A percentile compares a stretch with the other conserved stretches of the same genome.
phyloP scores from a whole-genome alignment of 2,797 vertebrate species.

The Gymnoscopelus microlampas region DNA sequence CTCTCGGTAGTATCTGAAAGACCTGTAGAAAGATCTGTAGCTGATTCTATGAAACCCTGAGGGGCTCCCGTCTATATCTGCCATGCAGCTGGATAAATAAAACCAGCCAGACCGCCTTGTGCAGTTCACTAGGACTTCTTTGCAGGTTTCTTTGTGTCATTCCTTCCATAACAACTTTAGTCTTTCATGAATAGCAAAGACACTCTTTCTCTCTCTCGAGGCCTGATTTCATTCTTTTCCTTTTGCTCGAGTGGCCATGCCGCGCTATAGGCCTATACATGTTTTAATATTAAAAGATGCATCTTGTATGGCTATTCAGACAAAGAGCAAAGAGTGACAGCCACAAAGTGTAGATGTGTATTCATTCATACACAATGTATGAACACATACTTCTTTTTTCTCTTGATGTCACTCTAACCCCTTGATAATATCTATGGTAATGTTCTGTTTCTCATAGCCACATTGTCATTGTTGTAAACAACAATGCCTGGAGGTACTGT shows the following conservation, averaged over 20 bases:
- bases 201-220: neutral
- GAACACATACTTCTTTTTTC: too few species aligned
- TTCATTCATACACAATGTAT: neutral
- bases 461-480: neutral
- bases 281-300: neutral
- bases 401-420: too few species aligned
- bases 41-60: conserved; percentile 1
- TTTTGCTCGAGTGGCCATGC: neutral
- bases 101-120: conserved; percentile 7
- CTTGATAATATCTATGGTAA: neutral
- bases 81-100: conserved; percentile 37
- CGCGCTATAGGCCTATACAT: too few species aligned
- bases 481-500: neutral
- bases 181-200: conserved; percentile 9
- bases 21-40: conserved; percentile 16
- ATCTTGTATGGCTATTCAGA: neutral
- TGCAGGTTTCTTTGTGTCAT: conserved; percentile 5
- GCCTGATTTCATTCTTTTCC: neutral
- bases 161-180: conserved; percentile 2
- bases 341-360: neutral
- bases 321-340: neutral
- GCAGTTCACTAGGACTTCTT: conserved; percentile 16
- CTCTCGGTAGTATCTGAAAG: conserved; percentile 46
- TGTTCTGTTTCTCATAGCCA: neutral
- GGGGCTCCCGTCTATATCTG: conserved; percentile 34